Conservation (phyloP, 2,797 vertebrate genomes). For the Myripristis jacobus region DNA sequence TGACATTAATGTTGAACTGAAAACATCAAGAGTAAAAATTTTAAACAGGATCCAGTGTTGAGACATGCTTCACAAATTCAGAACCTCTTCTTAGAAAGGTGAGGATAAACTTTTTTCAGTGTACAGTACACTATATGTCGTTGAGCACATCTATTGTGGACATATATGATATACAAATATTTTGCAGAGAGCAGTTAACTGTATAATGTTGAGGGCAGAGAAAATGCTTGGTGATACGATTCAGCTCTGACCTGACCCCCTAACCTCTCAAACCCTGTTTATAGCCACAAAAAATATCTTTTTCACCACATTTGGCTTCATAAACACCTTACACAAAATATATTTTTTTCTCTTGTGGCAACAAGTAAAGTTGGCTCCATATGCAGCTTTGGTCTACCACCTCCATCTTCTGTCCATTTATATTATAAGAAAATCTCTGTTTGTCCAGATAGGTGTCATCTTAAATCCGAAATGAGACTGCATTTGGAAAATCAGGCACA, state of each 20-base stretch:
- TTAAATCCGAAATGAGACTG: background rate
- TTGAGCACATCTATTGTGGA: no score
- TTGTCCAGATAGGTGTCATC: background rate
- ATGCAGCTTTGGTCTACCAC: conserved; percentile 10
- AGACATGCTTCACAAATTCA: background rate
- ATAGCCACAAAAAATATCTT: background rate
- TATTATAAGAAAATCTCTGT: background rate
- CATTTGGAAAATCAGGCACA: background rate
- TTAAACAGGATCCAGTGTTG: no score
- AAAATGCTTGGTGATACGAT: background rate
- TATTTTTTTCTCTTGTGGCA: conserved; percentile 6
- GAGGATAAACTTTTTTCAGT: no score
- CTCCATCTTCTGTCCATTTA: background rate
- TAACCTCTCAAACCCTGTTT: background rate
- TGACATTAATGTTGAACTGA: conserved; percentile 24
- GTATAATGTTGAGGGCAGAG: background rate
- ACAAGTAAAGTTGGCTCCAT: background rate
- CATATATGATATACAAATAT: no score
- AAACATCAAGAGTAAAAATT: no score
- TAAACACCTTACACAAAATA: background rate
- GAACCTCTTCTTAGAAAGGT: background rate
- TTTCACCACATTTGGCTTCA: conserved; percentile 4
- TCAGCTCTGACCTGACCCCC: background rate
- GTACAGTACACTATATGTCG: background rate
- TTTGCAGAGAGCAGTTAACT: background rate